A percentile compares a stretch with the other conserved stretches of the same genome.
Conservation (phyloP, 2,888 invertebrate genomes). For the Drosophila nigritarsus region DNA sequence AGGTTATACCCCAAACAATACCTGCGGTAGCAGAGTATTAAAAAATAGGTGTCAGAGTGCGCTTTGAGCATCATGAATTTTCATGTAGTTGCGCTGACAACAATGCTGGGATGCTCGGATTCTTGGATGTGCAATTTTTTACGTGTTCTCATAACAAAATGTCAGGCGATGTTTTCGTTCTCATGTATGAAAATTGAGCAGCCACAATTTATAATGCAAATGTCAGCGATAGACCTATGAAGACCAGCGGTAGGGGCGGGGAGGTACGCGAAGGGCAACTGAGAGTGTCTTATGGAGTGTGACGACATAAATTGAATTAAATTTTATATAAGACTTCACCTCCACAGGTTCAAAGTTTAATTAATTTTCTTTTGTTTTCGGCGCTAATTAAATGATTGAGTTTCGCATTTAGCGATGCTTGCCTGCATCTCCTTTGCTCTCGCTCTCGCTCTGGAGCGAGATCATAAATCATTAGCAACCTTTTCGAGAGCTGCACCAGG, state of each 20-base stretch:
- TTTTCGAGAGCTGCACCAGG: constrained; percentile 41
- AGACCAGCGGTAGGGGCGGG: background rate
- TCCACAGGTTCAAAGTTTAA: constrained; percentile 73
- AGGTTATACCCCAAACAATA: background rate
- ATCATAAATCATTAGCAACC: constrained; percentile 76
- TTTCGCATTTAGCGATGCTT: constrained; percentile 71
- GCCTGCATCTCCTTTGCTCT: constrained; percentile 14
- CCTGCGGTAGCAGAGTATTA: background rate
- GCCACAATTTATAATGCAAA: constrained; percentile 77
- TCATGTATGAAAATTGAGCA: constrained; percentile 72
- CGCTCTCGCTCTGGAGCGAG: background rate
- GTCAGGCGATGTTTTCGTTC: constrained; percentile 52
- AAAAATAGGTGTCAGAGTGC: constrained; percentile 62
- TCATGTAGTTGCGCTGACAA: constrained; percentile 74
- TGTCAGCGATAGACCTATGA: constrained; percentile 54
- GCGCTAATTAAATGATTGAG: constrained; percentile 78
- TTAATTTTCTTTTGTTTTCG: constrained; percentile 78
- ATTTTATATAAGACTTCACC: constrained; percentile 64
- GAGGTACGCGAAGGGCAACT: too few relatives aligned
- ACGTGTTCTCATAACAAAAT: constrained; percentile 79
- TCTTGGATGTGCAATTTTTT: constrained; percentile 76
- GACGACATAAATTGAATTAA: constrained; percentile 75
- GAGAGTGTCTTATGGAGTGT: constrained; percentile 36
- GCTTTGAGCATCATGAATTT: constrained; percentile 71
- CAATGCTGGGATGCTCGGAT: constrained; percentile 42